phyloP scores from a whole-genome alignment of 2,113 vertebrate species.

The Lepidothrix coronata region DNA sequence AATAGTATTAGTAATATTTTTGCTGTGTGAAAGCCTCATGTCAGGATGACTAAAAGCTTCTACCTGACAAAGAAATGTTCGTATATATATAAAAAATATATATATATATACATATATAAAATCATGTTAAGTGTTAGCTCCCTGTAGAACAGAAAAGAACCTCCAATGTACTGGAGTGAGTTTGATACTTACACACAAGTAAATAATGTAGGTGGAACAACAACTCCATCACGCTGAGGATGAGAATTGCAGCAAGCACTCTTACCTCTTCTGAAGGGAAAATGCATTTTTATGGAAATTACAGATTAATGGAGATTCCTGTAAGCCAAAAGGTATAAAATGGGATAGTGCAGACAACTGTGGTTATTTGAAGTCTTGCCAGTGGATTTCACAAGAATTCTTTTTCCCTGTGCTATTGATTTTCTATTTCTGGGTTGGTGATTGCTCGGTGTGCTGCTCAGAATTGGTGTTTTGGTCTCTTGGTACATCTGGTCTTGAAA shows the following conservation, averaged over 20 bases:
- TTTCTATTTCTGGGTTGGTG: not conserved
- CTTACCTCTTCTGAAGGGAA: constrained; percentile 25
- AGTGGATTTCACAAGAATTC: not conserved
- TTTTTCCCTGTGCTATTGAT: not conserved
- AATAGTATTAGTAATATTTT: constrained; percentile 80
- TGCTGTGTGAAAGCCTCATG: constrained; percentile 71
- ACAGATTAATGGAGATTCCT: not conserved
- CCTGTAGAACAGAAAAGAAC: constrained; percentile 49
- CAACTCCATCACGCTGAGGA: not conserved
- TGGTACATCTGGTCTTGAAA: not conserved
- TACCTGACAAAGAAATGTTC: constrained; percentile 74
- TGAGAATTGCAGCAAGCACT: not conserved
- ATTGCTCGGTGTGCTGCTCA: not conserved
- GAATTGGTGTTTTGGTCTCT: not conserved
- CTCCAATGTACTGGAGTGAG: not conserved
- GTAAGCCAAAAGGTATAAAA: not conserved
- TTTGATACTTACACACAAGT: not conserved
- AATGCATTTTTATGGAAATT: constrained; percentile 23
- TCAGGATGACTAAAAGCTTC: constrained; percentile 79
- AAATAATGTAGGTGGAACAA: constrained; percentile 44
- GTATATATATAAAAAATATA: not conserved
- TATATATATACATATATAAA: not conserved
- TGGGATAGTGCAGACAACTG: not conserved
- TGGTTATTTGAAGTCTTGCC: not conserved
- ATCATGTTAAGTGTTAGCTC: constrained; percentile 62